Conservation (phyloP, 1,140 invertebrate genomes). For the Drosophila oshimai region DNA sequence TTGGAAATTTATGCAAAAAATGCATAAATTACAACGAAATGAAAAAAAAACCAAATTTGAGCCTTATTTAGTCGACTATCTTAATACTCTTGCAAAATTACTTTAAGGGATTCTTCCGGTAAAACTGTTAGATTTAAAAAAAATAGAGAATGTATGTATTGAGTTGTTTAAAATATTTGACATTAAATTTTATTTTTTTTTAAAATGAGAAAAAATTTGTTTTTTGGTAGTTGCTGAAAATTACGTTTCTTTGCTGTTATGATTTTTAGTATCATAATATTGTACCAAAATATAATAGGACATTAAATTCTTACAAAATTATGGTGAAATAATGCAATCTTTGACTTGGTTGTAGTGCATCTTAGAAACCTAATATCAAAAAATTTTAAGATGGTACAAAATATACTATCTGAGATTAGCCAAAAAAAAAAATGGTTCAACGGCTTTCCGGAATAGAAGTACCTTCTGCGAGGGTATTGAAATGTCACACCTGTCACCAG, state of each 20-base stretch:
- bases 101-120: neutral
- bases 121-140: neutral
- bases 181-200: too few species aligned
- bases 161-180: too few species aligned
- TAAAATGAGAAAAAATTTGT: too few species aligned
- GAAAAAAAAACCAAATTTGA: neutral
- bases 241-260: too few species aligned
- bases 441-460: neutral
- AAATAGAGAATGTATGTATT: too few species aligned
- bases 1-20: slow-evolving; percentile 61
- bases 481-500: slow-evolving; percentile 33
- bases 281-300: neutral
- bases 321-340: too few species aligned
- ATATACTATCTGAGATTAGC: neutral
- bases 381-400: neutral
- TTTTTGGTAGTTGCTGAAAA: too few species aligned
- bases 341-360: neutral
- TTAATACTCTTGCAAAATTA: neutral
- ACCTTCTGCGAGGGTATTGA: slow-evolving; percentile 16
- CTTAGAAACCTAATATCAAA: neutral
- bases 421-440: neutral
- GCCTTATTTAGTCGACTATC: neutral
- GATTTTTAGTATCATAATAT: neutral
- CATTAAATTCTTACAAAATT: too few species aligned
- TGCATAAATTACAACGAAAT: slow-evolving; percentile 49